Evolutionary conservation across 2,888 invertebrate genomes (phyloP).

Genomic region (Hybos culiciformis): DNA sequence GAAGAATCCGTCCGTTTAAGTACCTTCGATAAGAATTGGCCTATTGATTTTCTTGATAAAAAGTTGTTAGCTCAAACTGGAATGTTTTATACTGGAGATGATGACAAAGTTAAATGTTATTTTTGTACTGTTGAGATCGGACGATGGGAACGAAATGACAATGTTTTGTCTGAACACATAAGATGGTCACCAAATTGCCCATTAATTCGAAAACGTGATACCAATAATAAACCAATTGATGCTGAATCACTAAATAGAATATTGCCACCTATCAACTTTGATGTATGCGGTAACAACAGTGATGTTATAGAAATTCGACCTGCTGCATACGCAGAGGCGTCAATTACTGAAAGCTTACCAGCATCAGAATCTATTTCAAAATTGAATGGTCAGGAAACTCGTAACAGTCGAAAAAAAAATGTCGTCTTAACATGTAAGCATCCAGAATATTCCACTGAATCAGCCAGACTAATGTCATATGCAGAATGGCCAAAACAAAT

Average conservation of each 20-base stretch:
- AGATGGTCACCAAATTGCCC: constrained; percentile 71
- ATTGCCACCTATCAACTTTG: constrained; percentile 35
- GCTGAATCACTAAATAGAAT: constrained; percentile 25
- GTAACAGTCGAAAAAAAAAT: too few species aligned
- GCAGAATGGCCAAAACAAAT: constrained; percentile 68
- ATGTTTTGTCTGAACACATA: constrained; percentile 65
- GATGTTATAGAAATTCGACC: constrained; percentile 30
- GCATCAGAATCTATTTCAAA: too few species aligned
- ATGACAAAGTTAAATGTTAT: constrained; percentile 68
- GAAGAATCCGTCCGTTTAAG: constrained; percentile 49
- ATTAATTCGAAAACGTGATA: constrained; percentile 49
- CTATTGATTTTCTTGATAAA: constrained; percentile 37
- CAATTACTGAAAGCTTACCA: too few species aligned
- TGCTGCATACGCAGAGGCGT: constrained; percentile 25
- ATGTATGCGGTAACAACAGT: constrained; percentile 38
- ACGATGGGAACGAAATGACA: constrained; percentile 70
- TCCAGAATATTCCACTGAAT: constrained; percentile 53
- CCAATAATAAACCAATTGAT: constrained; percentile 48
- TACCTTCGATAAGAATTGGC: constrained; percentile 58
- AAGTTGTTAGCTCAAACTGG: constrained; percentile 61
- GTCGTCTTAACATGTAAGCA: too few species aligned
- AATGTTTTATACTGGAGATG: constrained; percentile 63
- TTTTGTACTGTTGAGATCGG: constrained; percentile 69
- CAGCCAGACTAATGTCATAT: constrained; percentile 57
- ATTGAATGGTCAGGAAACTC: too few species aligned